Evolutionary conservation across 2,113 vertebrate genomes (phyloP), one percentile per base, ranked within the genome.

Genomic region (Seriola dumerili): DNA sequence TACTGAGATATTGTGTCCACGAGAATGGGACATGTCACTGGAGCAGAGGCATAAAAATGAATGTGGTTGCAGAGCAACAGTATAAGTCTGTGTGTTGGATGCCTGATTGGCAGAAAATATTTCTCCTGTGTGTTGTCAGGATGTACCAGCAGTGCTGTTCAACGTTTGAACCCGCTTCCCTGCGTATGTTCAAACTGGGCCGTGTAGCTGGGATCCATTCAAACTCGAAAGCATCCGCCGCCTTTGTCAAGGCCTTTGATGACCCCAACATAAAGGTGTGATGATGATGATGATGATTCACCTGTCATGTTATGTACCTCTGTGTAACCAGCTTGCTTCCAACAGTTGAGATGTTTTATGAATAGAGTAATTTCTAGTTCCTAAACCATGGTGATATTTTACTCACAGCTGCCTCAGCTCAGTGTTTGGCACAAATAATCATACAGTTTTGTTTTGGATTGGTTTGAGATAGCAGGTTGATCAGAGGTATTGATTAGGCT

Each of bases 141-240:
- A 95, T 97, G 93, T 96, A 98, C 0, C 89, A 92, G 25, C 91
- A 87, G 0, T 63, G 93, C 13, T 97, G 97, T 14, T 89, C 97
- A 76, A 98, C 97, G 0, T 98, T 98, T 0, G 98, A 99, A 84
- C 98, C 97, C 0, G 97, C 97, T 1, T 98, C 98, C 0, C 94
- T 98, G 81, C 88, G 97, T 2, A 97, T 97, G 96, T 99, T 97
- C 86, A 96, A 94, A 86, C 92, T 97, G 55, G 98, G 98, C 72
- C 97, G 98, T 29, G 97, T 97, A 0, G 97, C 97, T 90, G 97
- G 97, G 25, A 98, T 99, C 90, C 96, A 97, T 75, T 98, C 98
- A 0, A 48, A 96, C 16, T 96, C 98, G 0, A 8, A 80, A 0
- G 93, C 95, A 50, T 97, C 97, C 0, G 94, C 96, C 3, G 76